Conservation (phyloP, 2,113 vertebrate species). For the Turdus rufiventris region DNA sequence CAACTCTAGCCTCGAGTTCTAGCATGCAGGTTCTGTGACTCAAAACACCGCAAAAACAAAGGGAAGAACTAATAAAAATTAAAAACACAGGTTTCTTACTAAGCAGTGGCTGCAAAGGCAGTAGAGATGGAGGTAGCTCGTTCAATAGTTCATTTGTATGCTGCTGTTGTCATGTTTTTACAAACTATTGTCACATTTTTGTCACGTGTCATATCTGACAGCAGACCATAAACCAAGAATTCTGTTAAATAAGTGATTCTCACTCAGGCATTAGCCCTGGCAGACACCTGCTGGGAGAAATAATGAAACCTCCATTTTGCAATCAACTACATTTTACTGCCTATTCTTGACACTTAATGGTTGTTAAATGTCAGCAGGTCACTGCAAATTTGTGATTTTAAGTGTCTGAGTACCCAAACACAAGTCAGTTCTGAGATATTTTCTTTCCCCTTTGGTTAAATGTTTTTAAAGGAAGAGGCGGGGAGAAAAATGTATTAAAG, state of each 20-base stretch:
- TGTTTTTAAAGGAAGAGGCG: background rate
- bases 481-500: background rate
- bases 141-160: constrained; percentile 36
- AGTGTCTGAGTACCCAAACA: constrained; percentile 13
- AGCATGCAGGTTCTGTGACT: background rate
- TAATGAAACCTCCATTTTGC: constrained; percentile 49
- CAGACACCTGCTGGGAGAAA: constrained; percentile 52
- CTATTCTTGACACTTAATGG: constrained; percentile 32
- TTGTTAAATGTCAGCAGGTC: constrained; percentile 22
- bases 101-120: background rate
- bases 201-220: constrained; percentile 32
- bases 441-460: background rate
- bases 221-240: constrained; percentile 40
- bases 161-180: constrained; percentile 23
- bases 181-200: constrained; percentile 14
- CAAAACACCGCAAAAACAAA: background rate
- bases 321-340: constrained; percentile 42
- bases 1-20: background rate
- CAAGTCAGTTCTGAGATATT: background rate
- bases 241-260: constrained; percentile 49
- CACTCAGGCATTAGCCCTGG: constrained; percentile 19
- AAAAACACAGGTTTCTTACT: background rate
- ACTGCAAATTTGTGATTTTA: constrained; percentile 52
- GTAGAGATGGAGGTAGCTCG: background rate
- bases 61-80: background rate